Base-by-base conservation (phyloP, 2,113 vertebrate genomes). In the Gavia stellata region DNA sequence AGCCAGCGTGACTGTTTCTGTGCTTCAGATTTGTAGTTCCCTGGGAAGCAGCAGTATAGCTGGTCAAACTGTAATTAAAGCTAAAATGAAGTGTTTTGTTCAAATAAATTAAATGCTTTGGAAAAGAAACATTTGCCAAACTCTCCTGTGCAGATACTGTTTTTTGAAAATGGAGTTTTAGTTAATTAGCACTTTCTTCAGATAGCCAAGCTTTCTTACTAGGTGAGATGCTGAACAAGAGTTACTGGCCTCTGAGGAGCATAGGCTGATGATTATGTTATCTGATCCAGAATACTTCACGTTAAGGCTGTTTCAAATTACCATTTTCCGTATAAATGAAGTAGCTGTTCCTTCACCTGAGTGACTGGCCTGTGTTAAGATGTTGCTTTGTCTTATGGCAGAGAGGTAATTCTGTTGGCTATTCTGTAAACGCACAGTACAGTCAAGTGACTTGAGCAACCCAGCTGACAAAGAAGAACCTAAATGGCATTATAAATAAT, bases 1-100 rank as follows among this genome's bases (percentile, higher is more conserved):
- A 91, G 38, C 21, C 52, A 40, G 16, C 17, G 9, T 74, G 53
- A n/a, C 78, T 92, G 38, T 42, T 44, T 65, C 34, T 42, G 42
- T 50, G 59, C 42, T 75, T 53, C 78, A 79, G 83, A 50, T 79
- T 42, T 92, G 73, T 61, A 59, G 73, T 40, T 97, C 78, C 49
- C 78, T 93, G 71, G 66, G 36, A 88, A 82, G 58, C 44, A 82
- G 81, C 28, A n/a, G 12, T n/a, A 12, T 65, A 90, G 74, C 28
- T 91, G 84, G 47, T 94, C 70, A 80, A 90, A 71, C 40, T 67
- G 53, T 88, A 91, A 96, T 87, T 94, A 87, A 67, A 91, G 59
- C 56, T 84, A 47, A 94, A 96, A 77, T 70, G 34, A 63, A 68
- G 53, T 72, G 53, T 87, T 94, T 82, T 88, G 61, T 88, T 85